Evolutionary conservation across 1,140 invertebrate genomes (phyloP).

Genomic region (Diprion similis): DNA sequence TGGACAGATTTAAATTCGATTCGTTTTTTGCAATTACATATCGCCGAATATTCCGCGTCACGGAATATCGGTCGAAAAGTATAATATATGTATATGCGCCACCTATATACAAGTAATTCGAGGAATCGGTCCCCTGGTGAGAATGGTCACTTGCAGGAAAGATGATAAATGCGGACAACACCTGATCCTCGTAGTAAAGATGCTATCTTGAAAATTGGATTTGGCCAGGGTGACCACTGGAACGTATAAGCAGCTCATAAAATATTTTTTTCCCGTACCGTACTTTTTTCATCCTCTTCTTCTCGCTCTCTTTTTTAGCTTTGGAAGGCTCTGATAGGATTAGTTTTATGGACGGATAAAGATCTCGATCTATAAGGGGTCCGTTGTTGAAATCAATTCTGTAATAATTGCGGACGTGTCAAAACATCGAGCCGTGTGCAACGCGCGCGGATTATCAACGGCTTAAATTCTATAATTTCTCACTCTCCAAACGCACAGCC

Average conservation of each 20-base stretch:
- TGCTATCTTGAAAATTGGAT: conserved; percentile 63
- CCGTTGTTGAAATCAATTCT: not conserved
- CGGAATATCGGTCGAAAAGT: too few species aligned
- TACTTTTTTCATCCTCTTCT: too few species aligned
- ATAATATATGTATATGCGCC: too few species aligned
- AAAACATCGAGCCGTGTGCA: not conserved
- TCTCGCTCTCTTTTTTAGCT: conserved; percentile 41
- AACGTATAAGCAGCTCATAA: conserved; percentile 64
- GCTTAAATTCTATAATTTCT: too few species aligned
- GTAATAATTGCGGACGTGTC: not conserved
- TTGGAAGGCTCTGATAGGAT: conserved; percentile 50
- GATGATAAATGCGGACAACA: conserved; percentile 33
- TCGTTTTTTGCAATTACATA: too few species aligned
- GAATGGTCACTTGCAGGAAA: conserved; percentile 9
- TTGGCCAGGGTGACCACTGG: conserved; percentile 59
- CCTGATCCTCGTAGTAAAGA: conserved; percentile 59
- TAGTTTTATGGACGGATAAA: conserved; percentile 58
- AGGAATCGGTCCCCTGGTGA: not conserved
- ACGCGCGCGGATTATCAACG: not conserved
- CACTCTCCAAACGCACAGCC: not conserved
- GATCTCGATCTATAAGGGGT: conserved; percentile 37
- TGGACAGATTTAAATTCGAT: too few species aligned
- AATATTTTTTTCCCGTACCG: conserved; percentile 45
- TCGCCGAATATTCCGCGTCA: too few species aligned
- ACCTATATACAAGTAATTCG: too few species aligned